Base-by-base conservation (phyloP, 2,113 vertebrate species). In the Canis aureus region DNA sequence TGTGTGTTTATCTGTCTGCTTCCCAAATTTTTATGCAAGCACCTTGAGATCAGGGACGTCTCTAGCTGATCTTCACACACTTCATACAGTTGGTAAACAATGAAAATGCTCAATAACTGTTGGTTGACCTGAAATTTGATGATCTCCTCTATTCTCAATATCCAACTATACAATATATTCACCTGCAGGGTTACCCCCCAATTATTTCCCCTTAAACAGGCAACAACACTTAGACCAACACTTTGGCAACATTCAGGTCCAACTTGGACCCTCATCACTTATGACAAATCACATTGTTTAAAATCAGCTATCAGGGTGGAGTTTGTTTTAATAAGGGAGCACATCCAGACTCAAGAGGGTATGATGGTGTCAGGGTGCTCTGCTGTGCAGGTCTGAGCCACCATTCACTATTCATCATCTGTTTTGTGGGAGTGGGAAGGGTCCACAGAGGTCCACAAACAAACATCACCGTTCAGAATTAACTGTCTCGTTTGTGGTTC, bases 191-290 rank as follows among this genome's bases (percentile, higher is more conserved):
- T n/a, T 80, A 1, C 5, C n/a, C 25, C 8, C 23, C 22, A 59
- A 78, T 16, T 35, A 29, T 86, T 94, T 93, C 22, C 84, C 80
- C 74, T 78, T 71, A 67, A 78, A 62, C 49, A 59, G 92, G n/a
- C 64, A 85, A 32, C 64, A 81, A 32, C 5, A 43, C 32, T 95
- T 53, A 87, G 64, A 55, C 84, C 32, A 35, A 55, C 15, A 35
- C 49, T 86, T 35, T 11, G 64, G 13, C 20, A n/a, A 25, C 64
- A 25, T 67, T 55, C 25, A 67, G 29, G 83, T 25, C 25, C 38
- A n/a, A 2, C 10, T 89, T 49, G 82, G 74, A 29, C 4, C 5
- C 79, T 89, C 49, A 27, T 79, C 29, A 15, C 35, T 92, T 69
- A 22, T 3, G 29, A 82, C 27, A 64, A 66, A 90, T 87, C 25